Evolutionary conservation across 2,797 vertebrate species (phyloP).

Genomic region (Poecilia wingei): DNA sequence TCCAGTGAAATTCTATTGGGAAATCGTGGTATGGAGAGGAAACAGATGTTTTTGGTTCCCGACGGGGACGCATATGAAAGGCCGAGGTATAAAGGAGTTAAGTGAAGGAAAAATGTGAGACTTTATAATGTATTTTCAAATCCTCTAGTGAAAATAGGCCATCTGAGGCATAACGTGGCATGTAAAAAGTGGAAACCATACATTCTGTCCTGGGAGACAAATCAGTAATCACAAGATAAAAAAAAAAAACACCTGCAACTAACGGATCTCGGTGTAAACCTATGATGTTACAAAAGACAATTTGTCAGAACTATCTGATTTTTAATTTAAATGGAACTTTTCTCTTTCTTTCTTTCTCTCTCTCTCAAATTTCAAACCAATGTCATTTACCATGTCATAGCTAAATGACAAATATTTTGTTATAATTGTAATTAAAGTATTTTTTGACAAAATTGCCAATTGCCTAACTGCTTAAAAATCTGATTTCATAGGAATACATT

Average conservation of each 20-base stretch:
- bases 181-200: conserved; percentile 39
- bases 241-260: conserved; percentile 15
- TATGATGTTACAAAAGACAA: not conserved
- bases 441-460: not conserved
- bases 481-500: not conserved
- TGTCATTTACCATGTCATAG: too few relatives aligned
- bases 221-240: not conserved
- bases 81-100: conserved; percentile 60
- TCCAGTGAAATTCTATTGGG: conserved; percentile 58
- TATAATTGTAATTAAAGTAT: not conserved
- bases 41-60: conserved; percentile 75
- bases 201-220: not conserved
- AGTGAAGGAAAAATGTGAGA: conserved; percentile 68
- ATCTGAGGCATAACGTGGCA: conserved; percentile 30
- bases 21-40: conserved; percentile 60
- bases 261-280: not conserved
- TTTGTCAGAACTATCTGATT: not conserved
- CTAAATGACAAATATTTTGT: too few relatives aligned
- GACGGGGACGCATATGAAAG: conserved; percentile 50
- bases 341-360: too few relatives aligned
- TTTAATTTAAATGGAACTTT: not conserved
- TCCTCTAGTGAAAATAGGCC: conserved; percentile 45
- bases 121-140: conserved; percentile 63
- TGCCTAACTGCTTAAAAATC: not conserved
- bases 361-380: too few relatives aligned